Conservation (phyloP, 2,797 vertebrate genomes). For the Bradypodion ventrale region DNA sequence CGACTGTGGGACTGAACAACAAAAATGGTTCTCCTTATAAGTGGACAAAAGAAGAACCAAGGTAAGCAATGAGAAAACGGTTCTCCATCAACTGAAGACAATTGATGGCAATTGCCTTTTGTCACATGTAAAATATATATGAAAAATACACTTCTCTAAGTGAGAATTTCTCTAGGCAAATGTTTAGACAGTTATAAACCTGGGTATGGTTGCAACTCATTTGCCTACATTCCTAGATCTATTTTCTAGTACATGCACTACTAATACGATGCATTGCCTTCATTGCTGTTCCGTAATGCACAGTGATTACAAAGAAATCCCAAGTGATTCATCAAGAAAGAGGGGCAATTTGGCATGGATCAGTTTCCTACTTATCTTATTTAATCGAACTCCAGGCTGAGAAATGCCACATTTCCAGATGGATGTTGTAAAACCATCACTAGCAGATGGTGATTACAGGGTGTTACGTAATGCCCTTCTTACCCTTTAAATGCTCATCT, state of each 20-base stretch:
- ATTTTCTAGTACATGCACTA: background rate
- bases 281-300: background rate
- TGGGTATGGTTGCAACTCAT: background rate
- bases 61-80: background rate
- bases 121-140: background rate
- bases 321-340: background rate
- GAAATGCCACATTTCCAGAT: constrained; percentile 11
- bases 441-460: constrained; percentile 9
- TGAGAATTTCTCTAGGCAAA: background rate
- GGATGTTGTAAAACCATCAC: constrained; percentile 16
- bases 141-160: background rate
- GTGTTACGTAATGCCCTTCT: constrained; percentile 12
- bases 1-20: no score
- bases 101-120: background rate
- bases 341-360: background rate
- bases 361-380: background rate
- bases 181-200: no score
- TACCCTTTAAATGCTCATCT: constrained; percentile 1
- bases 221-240: background rate
- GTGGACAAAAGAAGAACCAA: background rate
- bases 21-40: background rate
- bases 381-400: background rate
- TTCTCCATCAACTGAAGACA: background rate
- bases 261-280: background rate
- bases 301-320: background rate